These are phyloP conservation scores for Amniataba percoides DNA, from an alignment of 2,797 vertebrate species.

Conservation along the genomic window DNA sequence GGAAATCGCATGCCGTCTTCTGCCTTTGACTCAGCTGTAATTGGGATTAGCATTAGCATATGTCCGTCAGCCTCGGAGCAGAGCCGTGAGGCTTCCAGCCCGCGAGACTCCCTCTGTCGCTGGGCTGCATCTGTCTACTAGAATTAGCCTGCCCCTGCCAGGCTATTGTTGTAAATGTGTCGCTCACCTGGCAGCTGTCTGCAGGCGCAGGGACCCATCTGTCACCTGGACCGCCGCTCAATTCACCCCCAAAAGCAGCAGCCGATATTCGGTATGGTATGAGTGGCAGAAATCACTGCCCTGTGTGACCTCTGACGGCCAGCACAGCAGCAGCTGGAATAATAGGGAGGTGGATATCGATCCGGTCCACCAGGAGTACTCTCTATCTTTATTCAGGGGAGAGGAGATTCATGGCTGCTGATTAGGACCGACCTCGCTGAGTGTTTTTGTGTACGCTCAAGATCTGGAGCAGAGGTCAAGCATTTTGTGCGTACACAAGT, in stretches of 20 bases:
- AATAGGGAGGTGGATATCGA: slow-evolving; percentile 55
- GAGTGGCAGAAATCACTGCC: slow-evolving; percentile 50
- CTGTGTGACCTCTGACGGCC: slow-evolving; percentile 51
- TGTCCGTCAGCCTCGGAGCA: slow-evolving; percentile 55
- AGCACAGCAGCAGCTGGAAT: slow-evolving; percentile 29
- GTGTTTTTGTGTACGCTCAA: slow-evolving; percentile 21
- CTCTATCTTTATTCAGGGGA: slow-evolving; percentile 32
- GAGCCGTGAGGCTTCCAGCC: slow-evolving; percentile 39
- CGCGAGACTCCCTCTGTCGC: slow-evolving; percentile 43
- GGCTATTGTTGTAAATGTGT: slow-evolving; percentile 73
- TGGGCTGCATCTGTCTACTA: slow-evolving; percentile 65
- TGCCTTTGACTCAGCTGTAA: slow-evolving; percentile 75
- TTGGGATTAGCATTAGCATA: slow-evolving; percentile 78
- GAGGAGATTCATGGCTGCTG: slow-evolving; percentile 17
- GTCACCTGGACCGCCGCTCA: slow-evolving; percentile 70
- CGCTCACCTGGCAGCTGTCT: slow-evolving; percentile 76
- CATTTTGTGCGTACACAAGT: not conserved
- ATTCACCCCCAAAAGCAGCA: slow-evolving; percentile 61
- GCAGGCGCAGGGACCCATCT: slow-evolving; percentile 71
- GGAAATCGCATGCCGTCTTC: slow-evolving; percentile 25
- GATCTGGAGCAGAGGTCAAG: slow-evolving; percentile 36
- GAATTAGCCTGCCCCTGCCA: slow-evolving; percentile 62
- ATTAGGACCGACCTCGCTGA: slow-evolving; percentile 29
- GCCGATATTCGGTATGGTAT: slow-evolving; percentile 66
- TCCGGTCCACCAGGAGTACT: slow-evolving; percentile 17